phyloP scores from a whole-genome alignment of 2,797 vertebrate species.

The Momotus momota region DNA sequence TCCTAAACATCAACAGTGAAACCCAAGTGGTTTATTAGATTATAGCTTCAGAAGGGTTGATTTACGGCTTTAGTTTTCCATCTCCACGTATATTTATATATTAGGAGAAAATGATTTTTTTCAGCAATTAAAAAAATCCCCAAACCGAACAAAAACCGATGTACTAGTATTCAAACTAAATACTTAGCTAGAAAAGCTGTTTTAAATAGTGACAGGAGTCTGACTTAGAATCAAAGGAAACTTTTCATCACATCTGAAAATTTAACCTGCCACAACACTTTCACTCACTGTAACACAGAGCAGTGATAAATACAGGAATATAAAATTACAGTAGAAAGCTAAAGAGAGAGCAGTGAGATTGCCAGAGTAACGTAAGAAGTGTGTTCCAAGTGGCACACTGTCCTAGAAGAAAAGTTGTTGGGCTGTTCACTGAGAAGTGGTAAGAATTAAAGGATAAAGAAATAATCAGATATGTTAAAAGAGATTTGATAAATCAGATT shows the following conservation, averaged over 20 bases:
- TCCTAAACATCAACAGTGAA: constrained; percentile 4
- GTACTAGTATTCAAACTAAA: background rate
- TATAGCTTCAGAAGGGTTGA: constrained; percentile 53
- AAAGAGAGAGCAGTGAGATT: background rate
- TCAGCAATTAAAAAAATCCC: background rate
- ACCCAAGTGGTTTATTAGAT: constrained; percentile 48
- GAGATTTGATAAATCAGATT: constrained; percentile 40
- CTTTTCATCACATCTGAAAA: constrained; percentile 1
- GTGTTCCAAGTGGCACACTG: background rate
- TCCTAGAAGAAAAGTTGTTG: background rate
- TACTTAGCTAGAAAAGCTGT: background rate
- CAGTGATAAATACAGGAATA: background rate
- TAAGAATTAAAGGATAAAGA: constrained; percentile 36
- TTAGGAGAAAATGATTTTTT: background rate
- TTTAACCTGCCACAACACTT: background rate
- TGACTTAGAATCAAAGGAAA: constrained; percentile 17
- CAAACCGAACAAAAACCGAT: background rate
- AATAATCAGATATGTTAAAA: constrained; percentile 16
- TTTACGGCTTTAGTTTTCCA: constrained; percentile 29
- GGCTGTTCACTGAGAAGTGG: background rate
- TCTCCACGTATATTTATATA: background rate
- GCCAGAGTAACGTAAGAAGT: background rate
- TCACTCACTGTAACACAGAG: background rate
- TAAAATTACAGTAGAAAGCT: background rate
- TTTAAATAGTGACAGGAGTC: background rate